Evolutionary conservation across 2,113 vertebrate species (phyloP), one percentile per base, ranked within the genome.

Genomic region (Xiphias gladius): DNA sequence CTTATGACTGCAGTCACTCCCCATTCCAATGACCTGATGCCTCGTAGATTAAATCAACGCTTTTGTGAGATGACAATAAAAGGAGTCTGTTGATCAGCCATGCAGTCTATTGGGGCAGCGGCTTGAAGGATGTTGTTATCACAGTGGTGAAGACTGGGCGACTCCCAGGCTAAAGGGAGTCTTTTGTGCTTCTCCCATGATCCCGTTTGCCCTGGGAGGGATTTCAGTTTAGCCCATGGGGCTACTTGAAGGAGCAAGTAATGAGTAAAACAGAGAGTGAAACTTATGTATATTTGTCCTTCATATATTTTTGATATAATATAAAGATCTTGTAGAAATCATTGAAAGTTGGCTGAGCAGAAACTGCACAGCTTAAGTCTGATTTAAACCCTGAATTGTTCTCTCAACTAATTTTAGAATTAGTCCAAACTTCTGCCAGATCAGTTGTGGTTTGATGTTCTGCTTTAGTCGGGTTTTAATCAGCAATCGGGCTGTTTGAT

Each of bases 11-110:
- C 43, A 90, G 88, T 94, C 93, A 93, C 71, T 64, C 74, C 79
- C 86, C 89, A 89, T 92, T 77, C 85, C 83, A 73, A 76, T 79
- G 89, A 86, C 83, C 82, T 81, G 87, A 86, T 87, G 88, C 91
- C 81, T 77, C 57, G 37, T 84, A 88, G 92, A 92, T 93, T 87
- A 92, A 91, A 94, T 93, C 91, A 85, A 93, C 7, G 80, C 93
- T 93, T 92, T 89, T 93, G 91, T 93, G 89, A 87, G 69, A 70
- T 77, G 79, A 92, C 86, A 90, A 90, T 89, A 75, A 90, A 92
- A 90, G 89, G 59, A 85, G 79, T 77, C 83, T 87, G 90, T 93
- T 92, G 90, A 91, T 89, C 73, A 68, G 90, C 76, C 20, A 67
- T 55, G 64, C 72, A 64, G 86, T 61, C 73, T 57, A 63, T 80